phyloP scores from a whole-genome alignment of 2,113 vertebrate species.

The Pteruthius melanotis region DNA sequence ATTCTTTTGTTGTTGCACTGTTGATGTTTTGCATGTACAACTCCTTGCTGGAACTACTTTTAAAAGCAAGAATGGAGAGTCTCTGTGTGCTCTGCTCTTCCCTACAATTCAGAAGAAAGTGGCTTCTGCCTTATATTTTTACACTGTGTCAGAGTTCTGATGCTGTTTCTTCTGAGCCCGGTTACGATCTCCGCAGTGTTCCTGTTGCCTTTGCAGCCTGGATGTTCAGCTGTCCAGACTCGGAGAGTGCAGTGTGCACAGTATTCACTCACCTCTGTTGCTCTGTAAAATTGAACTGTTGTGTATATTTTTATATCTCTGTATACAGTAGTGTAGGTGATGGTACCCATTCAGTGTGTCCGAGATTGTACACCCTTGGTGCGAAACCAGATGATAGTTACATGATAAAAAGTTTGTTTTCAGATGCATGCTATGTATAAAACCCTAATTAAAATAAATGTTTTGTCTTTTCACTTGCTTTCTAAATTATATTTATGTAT shows the following conservation, averaged over 20 bases:
- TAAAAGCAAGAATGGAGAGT: conserved; percentile 41
- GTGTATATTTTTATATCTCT: conserved; percentile 70
- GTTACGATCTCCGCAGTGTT: conserved; percentile 30
- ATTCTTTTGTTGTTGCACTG: conserved; percentile 65
- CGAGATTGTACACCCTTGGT: conserved; percentile 30
- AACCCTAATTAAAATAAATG: conserved; percentile 61
- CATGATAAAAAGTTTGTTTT: conserved; percentile 36
- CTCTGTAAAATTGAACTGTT: conserved; percentile 53
- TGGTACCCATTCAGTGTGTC: conserved; percentile 24
- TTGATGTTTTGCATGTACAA: conserved; percentile 71
- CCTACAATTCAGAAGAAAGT: conserved; percentile 68
- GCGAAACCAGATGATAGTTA: conserved; percentile 57
- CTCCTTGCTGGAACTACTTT: conserved; percentile 59
- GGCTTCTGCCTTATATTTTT: conserved; percentile 68
- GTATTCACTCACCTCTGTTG: conserved; percentile 57
- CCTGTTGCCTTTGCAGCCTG: conserved; percentile 52
- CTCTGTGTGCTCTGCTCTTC: conserved; percentile 38
- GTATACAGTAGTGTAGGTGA: conserved; percentile 64
- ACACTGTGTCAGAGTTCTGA: conserved; percentile 47
- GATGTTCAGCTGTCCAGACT: conserved; percentile 8
- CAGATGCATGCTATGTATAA: conserved; percentile 68
- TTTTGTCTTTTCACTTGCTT: conserved; percentile 48
- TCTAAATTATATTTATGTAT: neutral
- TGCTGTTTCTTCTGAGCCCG: conserved; percentile 50
- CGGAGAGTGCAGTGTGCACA: neutral